Base-by-base conservation (phyloP, 2,113 vertebrate species). In the Puntigrus tetrazona region DNA sequence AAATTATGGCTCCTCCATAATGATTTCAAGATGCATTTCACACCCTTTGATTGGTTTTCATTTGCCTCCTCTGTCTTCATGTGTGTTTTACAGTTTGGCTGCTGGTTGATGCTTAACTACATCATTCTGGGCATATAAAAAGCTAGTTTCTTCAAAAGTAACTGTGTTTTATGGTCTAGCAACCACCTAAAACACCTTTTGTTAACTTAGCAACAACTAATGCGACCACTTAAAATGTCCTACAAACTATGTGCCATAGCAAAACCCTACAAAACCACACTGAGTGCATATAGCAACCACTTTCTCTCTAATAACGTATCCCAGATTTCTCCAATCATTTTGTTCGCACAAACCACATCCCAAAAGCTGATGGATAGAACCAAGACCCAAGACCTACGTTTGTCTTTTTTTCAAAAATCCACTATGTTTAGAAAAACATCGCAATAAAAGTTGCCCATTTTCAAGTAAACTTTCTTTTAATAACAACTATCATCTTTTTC, bases 11-110 rank as follows among this genome's bases (percentile, higher is more conserved):
- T 59, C 29, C 36, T 41, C 34, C n/a, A 4, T 59, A 38, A 59
- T 78, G 38, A 61, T 59, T 78, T 38, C 31, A 59, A 55, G 31
- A 20, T 52, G 27, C 47, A 22, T 77, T 34, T 57, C 13, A 27
- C 36, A 72, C 69, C n/a, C 14, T 5, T 78, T 27, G 22, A 61
- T 41, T 78, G 22, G n/a, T 18, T 38, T 78, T 61, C 14, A 78
- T 78, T 61, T 61, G 76, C n/a, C 61, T 18, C n/a, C 25, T 41
- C 52, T 78, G 13, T 78, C 52, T 59, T 59, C 52, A n/a, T n/a
- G 34, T 7, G 22, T 22, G 11, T 57, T 55, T 55, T 57, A 10
- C 61, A 8, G 22, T 61, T 78, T 61, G 55, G 50, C 20, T 38
- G 50, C 20, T 7, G 34, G 55, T 43, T 27, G 76, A 25, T 27